Conservation (phyloP, 2,113 vertebrate genomes). For the Furnarius figulus region DNA sequence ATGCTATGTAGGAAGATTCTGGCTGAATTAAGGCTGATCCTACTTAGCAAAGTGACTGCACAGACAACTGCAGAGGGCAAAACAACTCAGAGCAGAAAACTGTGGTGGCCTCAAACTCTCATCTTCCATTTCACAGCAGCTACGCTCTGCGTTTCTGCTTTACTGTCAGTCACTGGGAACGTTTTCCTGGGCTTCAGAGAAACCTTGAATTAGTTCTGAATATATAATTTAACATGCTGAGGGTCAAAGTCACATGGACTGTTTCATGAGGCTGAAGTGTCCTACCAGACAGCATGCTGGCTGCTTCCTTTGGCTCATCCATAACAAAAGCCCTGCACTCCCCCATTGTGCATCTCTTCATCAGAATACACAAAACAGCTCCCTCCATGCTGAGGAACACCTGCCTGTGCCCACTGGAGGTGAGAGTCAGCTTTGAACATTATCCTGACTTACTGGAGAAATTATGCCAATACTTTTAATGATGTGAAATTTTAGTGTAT, state of each 20-base stretch:
- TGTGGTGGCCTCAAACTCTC: background rate
- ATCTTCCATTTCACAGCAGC: slow-evolving; percentile 20
- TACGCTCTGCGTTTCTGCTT: background rate
- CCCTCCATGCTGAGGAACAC: slow-evolving; percentile 13
- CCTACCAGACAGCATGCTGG: background rate
- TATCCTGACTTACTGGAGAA: background rate
- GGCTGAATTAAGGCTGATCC: slow-evolving; percentile 19
- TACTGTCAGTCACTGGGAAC: background rate
- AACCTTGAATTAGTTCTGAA: background rate
- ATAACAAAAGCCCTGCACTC: background rate
- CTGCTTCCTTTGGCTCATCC: slow-evolving; percentile 13
- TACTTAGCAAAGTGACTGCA: background rate
- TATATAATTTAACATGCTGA: slow-evolving; percentile 1
- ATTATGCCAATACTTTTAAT: background rate
- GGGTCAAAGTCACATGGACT: background rate
- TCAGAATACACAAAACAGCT: slow-evolving; percentile 13
- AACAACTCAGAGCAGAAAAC: slow-evolving; percentile 8
- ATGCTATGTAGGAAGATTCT: background rate
- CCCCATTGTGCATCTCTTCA: background rate
- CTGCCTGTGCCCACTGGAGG: slow-evolving; percentile 20
- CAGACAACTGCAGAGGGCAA: slow-evolving; percentile 14
- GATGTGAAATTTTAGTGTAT: background rate
- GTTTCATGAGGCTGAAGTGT: background rate
- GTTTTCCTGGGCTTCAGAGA: slow-evolving; percentile 5
- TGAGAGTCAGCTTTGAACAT: background rate